A percentile compares a stretch with the other conserved stretches of the same genome.
Conservation (phyloP, 2,888 invertebrate species). For the Cryptus viduatorius region DNA sequence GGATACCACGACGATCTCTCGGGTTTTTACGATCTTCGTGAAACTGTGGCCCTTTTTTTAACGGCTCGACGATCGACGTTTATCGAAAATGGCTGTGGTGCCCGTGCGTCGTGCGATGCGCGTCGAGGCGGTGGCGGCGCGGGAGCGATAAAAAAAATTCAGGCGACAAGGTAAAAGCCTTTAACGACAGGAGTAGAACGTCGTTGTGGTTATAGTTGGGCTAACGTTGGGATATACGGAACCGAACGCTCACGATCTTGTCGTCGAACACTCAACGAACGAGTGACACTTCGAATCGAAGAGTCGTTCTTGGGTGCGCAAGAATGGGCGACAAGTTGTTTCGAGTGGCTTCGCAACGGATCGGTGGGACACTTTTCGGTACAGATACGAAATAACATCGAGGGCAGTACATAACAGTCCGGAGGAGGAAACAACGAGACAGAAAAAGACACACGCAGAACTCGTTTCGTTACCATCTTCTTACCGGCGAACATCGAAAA, state of each 20-base stretch:
- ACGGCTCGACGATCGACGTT: constrained; percentile 64
- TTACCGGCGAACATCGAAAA: constrained; percentile 35
- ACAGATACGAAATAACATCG: constrained; percentile 37
- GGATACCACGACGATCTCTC: constrained; percentile 55
- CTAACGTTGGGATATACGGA: constrained; percentile 38
- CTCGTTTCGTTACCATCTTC: constrained; percentile 36
- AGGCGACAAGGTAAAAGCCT: constrained; percentile 69
- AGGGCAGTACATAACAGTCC: constrained; percentile 66
- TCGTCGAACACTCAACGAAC: not conserved
- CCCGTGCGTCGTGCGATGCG: constrained; percentile 13
- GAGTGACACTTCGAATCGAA: constrained; percentile 48
- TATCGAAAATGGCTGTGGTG: constrained; percentile 51
- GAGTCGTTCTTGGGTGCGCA: constrained; percentile 61
- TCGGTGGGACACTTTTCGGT: constrained; percentile 9
- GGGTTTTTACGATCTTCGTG: constrained; percentile 61
- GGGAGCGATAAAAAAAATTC: constrained; percentile 68
- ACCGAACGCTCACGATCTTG: constrained; percentile 47
- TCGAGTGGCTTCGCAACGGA: not conserved
- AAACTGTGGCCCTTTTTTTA: constrained; percentile 62
- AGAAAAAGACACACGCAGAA: constrained; percentile 4
- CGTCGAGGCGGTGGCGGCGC: constrained; percentile 29
- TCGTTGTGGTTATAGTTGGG: constrained; percentile 48
- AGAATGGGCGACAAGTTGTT: constrained; percentile 49
- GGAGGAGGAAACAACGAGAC: constrained; percentile 12
- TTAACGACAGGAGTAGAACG: constrained; percentile 71